Base-by-base conservation (phyloP, 2,113 vertebrate genomes). In the Cathartes aura region DNA sequence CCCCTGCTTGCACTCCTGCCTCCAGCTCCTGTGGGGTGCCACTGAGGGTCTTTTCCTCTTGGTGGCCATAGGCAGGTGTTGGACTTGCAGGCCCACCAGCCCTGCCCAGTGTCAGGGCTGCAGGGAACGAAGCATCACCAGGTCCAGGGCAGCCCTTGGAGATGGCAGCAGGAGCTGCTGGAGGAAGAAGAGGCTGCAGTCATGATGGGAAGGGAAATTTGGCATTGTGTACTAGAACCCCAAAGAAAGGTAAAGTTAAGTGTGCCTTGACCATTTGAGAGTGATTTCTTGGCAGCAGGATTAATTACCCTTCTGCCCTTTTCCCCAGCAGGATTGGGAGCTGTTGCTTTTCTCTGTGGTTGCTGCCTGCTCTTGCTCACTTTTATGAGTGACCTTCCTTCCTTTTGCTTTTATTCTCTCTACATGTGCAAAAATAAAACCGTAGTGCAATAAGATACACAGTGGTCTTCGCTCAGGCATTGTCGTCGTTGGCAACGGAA, bases 371-470 rank as follows among this genome's bases (percentile, higher is more conserved):
- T 64, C 55, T 87, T 80, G 36, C 45, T 91, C 16, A 20, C 76
- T 47, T 52, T 21, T 73, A 2, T 45, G 29, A 93, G 63, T 96
- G 34, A 95, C 43, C 27, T 74, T 70, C 56, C 60, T 95, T 84
- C 91, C 80, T 87, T 79, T 84, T 87, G 38, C 73, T 76, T 81
- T 91, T 81, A 67, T 97, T 86, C 48, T 81, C 89, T 91, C 82
- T 50, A 42, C 76, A 94, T 32, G 82, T 80, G 82, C 86, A 62
- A 83, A 92, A 87, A 87, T 59, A 64, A 87, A 84, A 89, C 45
- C 36, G 19, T 98, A 99, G 99, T 99, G 99, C 98, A 99, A 99
- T 98, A 98, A 98, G 98, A 99, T 99, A 98, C 99, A 99, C 96
- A 99, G 99, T 10, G 99, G 99, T 96, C 98, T 99, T 97, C 98